Conservation (phyloP, 2,888 invertebrate species). For the Cantharis lateralis region DNA sequence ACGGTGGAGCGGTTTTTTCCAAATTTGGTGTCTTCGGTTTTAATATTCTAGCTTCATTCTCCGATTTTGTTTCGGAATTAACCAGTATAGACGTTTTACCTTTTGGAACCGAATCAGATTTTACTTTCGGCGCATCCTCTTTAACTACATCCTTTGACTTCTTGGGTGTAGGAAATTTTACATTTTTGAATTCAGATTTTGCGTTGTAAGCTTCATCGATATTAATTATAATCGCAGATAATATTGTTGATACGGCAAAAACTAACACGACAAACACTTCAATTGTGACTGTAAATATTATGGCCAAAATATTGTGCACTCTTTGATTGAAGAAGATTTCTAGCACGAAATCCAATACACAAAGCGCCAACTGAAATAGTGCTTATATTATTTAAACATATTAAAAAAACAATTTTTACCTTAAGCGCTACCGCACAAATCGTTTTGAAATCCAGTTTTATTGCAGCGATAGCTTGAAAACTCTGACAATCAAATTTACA, state of each 20-base stretch:
- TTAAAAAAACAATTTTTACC: background rate
- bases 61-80: background rate
- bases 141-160: background rate
- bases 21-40: background rate
- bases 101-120: background rate
- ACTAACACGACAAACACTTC: slow-evolving; percentile 34
- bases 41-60: background rate
- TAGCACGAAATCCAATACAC: background rate
- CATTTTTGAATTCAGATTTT: background rate
- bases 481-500: background rate
- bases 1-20: background rate
- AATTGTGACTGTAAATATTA: slow-evolving; percentile 18
- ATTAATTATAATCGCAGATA: slow-evolving; percentile 31
- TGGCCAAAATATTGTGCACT: slow-evolving; percentile 23
- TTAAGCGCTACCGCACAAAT: background rate
- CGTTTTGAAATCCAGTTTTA: background rate
- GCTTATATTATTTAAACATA: background rate
- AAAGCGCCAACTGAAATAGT: background rate
- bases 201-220: slow-evolving; percentile 25
- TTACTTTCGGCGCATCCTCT: background rate
- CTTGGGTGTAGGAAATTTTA: background rate
- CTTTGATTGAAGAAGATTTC: slow-evolving; percentile 13
- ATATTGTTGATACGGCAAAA: slow-evolving; percentile 29
- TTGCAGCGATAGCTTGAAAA: background rate
- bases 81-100: background rate